Percentiles rank a stretch among this genome's conserved stretches.
phyloP scores from a whole-genome alignment of 2,888 invertebrate species.

The Cantharis flavilabris region DNA sequence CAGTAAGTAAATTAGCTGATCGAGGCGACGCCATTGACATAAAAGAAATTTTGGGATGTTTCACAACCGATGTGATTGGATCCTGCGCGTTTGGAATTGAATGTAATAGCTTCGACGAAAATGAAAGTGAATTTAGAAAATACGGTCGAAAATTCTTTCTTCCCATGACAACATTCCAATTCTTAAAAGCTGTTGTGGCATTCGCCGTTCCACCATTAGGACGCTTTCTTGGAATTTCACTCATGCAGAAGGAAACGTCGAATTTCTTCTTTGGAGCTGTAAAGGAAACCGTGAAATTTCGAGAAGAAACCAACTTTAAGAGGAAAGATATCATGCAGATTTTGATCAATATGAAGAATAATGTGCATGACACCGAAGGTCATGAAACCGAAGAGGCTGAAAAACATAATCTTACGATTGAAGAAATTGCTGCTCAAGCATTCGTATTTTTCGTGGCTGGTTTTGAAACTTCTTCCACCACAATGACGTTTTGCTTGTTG shows the following conservation, averaged over 20 bases:
- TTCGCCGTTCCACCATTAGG: constrained; percentile 54
- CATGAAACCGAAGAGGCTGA: not conserved
- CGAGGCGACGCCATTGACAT: constrained; percentile 49
- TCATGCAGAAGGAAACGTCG: constrained; percentile 35
- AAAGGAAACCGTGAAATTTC: constrained; percentile 36
- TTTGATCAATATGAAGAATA: constrained; percentile 41
- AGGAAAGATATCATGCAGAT: constrained; percentile 52
- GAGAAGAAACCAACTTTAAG: constrained; percentile 36
- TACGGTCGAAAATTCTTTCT: constrained; percentile 27
- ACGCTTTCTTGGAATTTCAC: constrained; percentile 29
- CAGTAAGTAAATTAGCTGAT: constrained; percentile 42
- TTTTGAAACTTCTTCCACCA: constrained; percentile 51
- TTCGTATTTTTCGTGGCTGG: constrained; percentile 46
- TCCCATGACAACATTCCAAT: constrained; percentile 14
- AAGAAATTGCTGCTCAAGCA: constrained; percentile 39
- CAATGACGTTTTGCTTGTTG: constrained; percentile 56
- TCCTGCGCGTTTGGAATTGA: constrained; percentile 62
- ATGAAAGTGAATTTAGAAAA: constrained; percentile 55
- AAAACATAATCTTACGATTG: constrained; percentile 5
- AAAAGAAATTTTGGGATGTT: constrained; percentile 54
- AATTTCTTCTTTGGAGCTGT: constrained; percentile 42
- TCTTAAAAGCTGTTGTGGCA: constrained; percentile 52
- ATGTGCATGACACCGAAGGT: constrained; percentile 1
- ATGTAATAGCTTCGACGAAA: constrained; percentile 58
- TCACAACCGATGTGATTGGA: constrained; percentile 60